Evolutionary conservation across 2,113 vertebrate genomes (phyloP), one percentile per base, ranked within the genome.

Genomic region (Gila orcuttii): DNA sequence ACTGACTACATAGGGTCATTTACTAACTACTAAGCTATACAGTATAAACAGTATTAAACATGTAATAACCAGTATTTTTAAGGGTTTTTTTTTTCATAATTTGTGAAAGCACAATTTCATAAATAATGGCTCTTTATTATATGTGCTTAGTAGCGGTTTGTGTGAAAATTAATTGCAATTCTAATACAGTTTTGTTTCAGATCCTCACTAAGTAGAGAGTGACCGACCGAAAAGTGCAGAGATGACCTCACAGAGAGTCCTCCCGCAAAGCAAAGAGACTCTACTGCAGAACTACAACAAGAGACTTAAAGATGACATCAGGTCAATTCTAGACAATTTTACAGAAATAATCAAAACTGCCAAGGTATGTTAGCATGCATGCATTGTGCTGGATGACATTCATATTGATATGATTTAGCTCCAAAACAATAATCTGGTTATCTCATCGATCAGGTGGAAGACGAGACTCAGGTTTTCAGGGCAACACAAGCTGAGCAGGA

Each of bases 281-380:
- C 93, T 99, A 71, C 94, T 99, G 9, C 98, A 99, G 94, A 99
- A 96, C 33, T 99, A 99, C 94, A 99, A 99, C 93, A 99, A 99
- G 90, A 95, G 98, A 31, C 94, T 99, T 31, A 98, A 97, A 85
- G 98, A 99, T n/a, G 98, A 99, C 7, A 92, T 98, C 90, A 95
- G 95, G 55, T 99, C 98, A 62, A 96, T 99, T 89, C 93, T 97
- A 93, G 98, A 99, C 85, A 99, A 99, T 91, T 99, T 99, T 90
- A 97, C 97, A 0, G 98, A 99, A 80, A 98, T 99, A 50, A 96
- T 99, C 83, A 99, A 99, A 90, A 97, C 96, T 0, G 97, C 97
- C 3, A 98, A 96, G 97, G 98, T 98, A 57, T 23, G 79, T 59
- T 12, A 11, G 36, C 1, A 9, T 28, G 33, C 1, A 9, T 28